Conservation (phyloP, 2,113 vertebrate genomes). For the Cochlearius cochlearius region DNA sequence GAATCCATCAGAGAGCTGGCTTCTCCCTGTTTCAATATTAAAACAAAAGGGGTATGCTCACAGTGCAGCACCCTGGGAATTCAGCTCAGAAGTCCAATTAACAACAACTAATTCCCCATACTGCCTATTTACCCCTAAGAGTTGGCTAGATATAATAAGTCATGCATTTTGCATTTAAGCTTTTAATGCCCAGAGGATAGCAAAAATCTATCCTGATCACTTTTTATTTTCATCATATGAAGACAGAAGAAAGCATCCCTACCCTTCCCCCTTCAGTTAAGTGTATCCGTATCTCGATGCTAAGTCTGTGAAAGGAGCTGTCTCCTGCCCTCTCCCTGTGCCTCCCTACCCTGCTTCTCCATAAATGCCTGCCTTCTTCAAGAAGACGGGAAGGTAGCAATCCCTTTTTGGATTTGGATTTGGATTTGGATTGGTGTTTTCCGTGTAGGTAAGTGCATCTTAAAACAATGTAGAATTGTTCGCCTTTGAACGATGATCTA, state of each 20-base stretch:
- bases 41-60: slow-evolving; percentile 70
- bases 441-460: neutral
- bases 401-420: slow-evolving; percentile 13
- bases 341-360: neutral
- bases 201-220: slow-evolving; percentile 73
- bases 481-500: neutral
- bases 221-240: slow-evolving; percentile 74
- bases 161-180: slow-evolving; percentile 74
- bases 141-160: slow-evolving; percentile 59
- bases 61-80: slow-evolving; percentile 68
- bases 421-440: too few relatives aligned
- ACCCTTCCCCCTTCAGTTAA: slow-evolving; percentile 50
- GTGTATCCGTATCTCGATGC: neutral
- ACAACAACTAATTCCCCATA: slow-evolving; percentile 76
- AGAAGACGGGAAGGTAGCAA: neutral
- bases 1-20: slow-evolving; percentile 5
- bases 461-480: neutral
- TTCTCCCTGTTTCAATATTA: slow-evolving; percentile 72
- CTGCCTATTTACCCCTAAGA: slow-evolving; percentile 64
- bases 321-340: neutral
- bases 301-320: slow-evolving; percentile 8
- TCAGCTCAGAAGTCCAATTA: slow-evolving; percentile 79
- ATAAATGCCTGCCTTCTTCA: neutral
- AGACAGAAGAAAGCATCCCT: slow-evolving; percentile 48
- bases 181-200: slow-evolving; percentile 71